Conservation (phyloP, 2,888 invertebrate genomes). For the Xanthorhoe spadicearia region DNA sequence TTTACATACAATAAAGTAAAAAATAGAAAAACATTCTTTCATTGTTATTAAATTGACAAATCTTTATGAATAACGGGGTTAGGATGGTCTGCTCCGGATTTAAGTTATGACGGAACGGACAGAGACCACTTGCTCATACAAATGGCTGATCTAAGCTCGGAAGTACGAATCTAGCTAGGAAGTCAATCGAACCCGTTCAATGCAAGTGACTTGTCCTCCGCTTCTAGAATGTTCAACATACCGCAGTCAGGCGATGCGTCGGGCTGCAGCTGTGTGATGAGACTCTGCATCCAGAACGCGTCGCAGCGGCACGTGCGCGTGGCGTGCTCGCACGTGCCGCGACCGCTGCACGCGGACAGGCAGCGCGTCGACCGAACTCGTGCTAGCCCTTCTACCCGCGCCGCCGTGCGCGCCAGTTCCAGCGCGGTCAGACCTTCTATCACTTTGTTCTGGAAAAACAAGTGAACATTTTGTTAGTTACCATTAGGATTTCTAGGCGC, state of each 20-base stretch:
- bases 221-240: slow-evolving; percentile 61
- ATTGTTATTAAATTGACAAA: too few species aligned
- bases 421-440: slow-evolving; percentile 58
- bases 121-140: too few species aligned
- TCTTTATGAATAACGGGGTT: too few species aligned
- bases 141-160: too few species aligned
- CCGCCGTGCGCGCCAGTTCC: slow-evolving; percentile 71
- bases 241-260: slow-evolving; percentile 94
- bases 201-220: not conserved
- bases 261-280: slow-evolving; percentile 90
- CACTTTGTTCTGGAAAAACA: slow-evolving; percentile 56
- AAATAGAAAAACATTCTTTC: too few species aligned
- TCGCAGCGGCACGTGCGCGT: slow-evolving; percentile 95
- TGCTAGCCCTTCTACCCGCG: slow-evolving; percentile 85
- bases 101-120: too few species aligned
- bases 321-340: slow-evolving; percentile 94
- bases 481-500: too few species aligned
- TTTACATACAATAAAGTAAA: too few species aligned
- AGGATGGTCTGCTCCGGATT: too few species aligned
- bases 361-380: slow-evolving; percentile 93
- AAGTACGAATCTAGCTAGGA: too few species aligned
- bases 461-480: too few species aligned
- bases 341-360: slow-evolving; percentile 96
- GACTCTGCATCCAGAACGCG: slow-evolving; percentile 98
- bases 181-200: too few species aligned